Evolutionary conservation across 2,888 invertebrate species (phyloP), one percentile per base, ranked within the genome.

Genomic region (Phortica magna): DNA sequence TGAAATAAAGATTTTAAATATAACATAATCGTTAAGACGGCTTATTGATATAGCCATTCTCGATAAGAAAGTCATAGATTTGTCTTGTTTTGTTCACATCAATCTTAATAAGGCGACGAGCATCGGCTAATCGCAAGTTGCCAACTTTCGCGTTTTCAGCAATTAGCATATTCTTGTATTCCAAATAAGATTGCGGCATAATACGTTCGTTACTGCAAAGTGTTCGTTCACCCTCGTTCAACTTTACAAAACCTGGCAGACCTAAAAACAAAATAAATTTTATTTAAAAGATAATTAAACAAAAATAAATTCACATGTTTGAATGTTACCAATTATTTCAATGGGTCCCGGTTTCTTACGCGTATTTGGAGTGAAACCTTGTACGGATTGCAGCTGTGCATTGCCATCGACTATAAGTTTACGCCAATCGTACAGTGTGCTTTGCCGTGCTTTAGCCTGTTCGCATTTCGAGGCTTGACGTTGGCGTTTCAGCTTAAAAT

Each of bases 51-150:
- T 94, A 95, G 43, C 96, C 96, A 89, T 96, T 94, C 83, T 94
- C 92, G 76, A 95, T 92, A 42, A 97, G 93, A 91, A 95, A 95
- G 92, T 96, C 96, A 92, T 95, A 96, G 85, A 98, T 94, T 91
- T 96, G 96, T 80, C 98, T 94, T 0, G 98, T 98, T 91, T 96
- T 96, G 91, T 98, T 98, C 2, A 98, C 98, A 93, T 98, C 98
- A 83, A 98, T 98, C 92, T 98, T 98, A 57, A 98, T 94, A 65
- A 98, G 93, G 64, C 94, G 94, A 73, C 98, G 93, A 0, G 98
- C 98, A 89, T 97, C 96, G 1, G 96, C 94, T 79, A 98, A 92
- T 79, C 95, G 94, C 7, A 98, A 92, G 77, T 94, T 94, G 0
- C 96, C 96, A 78, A 94, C 92, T 90, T 96, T 97, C 78, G 95